These are phyloP conservation scores for Parochlus steinenii DNA, from an alignment of 2,888 invertebrate genomes.

Conservation along the genomic window DNA sequence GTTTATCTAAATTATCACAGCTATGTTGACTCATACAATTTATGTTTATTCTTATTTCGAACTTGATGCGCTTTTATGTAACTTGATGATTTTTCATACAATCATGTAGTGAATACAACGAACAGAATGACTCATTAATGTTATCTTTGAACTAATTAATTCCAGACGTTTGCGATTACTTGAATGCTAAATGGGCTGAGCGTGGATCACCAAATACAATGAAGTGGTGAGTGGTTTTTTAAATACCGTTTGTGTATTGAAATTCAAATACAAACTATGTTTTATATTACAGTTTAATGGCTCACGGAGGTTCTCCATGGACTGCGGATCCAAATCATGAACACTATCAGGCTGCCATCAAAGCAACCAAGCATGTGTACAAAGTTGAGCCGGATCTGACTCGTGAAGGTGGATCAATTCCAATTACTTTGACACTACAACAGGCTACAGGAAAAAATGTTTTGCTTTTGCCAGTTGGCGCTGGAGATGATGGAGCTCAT, in stretches of 20 bases:
- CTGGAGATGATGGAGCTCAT: conserved; percentile 92
- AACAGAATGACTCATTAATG: no score
- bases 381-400: conserved; percentile 82
- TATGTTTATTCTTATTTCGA: no score
- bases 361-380: conserved; percentile 70
- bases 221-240: conserved; percentile 32
- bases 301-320: conserved; percentile 80
- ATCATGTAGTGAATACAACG: no score
- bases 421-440: conserved; percentile 85
- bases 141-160: no score
- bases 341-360: conserved; percentile 77
- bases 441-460: conserved; percentile 88
- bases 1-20: no score
- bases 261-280: conserved; percentile 16
- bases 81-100: no score
- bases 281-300: no score
- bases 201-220: conserved; percentile 75
- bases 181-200: conserved; percentile 61
- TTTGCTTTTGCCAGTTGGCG: conserved; percentile 62
- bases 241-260: neutral
- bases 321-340: conserved; percentile 82
- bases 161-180: conserved; percentile 58
- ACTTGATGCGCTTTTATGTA: no score
- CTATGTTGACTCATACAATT: no score
- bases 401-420: conserved; percentile 95